Evolutionary conservation across 2,113 vertebrate species (phyloP).

Genomic region (Zosterops borbonicus): DNA sequence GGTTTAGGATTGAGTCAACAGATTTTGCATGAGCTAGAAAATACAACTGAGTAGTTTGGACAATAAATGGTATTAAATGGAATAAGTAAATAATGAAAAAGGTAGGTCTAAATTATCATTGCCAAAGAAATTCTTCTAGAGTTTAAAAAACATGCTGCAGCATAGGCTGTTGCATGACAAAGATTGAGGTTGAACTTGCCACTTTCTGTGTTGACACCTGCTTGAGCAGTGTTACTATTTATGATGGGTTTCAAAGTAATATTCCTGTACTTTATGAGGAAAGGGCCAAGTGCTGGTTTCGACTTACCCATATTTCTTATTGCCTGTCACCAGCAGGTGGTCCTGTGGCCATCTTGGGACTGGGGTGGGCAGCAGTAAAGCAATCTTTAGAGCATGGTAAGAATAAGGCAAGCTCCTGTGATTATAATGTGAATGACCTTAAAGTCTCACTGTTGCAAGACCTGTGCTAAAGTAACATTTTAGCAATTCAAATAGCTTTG

Average conservation of each 20-base stretch:
- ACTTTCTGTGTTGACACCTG: not conserved
- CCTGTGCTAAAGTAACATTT: slow-evolving; percentile 2
- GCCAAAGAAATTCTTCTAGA: not conserved
- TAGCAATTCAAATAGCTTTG: not conserved
- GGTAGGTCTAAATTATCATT: not conserved
- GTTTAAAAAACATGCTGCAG: not conserved
- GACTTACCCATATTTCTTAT: not conserved
- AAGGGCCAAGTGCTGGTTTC: slow-evolving; percentile 15
- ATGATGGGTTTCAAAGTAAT: not conserved
- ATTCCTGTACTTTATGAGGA: not conserved
- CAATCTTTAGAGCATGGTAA: not conserved
- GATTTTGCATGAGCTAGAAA: not conserved
- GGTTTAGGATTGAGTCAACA: not conserved
- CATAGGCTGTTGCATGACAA: not conserved
- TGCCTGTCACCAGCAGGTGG: not conserved
- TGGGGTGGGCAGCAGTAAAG: not conserved
- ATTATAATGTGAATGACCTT: not conserved
- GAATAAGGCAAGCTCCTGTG: not conserved
- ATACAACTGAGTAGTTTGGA: not conserved
- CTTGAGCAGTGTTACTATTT: not conserved
- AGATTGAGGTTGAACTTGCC: not conserved
- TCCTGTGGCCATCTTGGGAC: not conserved
- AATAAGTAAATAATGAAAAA: not conserved
- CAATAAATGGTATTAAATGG: not conserved
- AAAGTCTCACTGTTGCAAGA: not conserved